These are phyloP conservation scores for Cephus pulcher DNA, from an alignment of 2,888 invertebrate genomes.

Conservation along the genomic window DNA sequence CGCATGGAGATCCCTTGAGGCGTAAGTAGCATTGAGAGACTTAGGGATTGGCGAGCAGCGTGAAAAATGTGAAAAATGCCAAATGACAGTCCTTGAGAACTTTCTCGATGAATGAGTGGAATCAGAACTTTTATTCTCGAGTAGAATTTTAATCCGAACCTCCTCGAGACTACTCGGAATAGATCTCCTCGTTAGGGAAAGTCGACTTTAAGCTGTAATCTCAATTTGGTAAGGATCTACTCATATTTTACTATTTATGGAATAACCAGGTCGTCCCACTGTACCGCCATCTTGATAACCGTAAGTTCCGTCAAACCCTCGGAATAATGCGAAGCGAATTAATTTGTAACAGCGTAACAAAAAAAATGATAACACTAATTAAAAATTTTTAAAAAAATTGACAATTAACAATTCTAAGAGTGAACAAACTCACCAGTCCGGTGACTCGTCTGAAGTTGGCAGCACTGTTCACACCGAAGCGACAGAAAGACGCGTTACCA, in stretches of 20 bases:
- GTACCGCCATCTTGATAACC: neutral
- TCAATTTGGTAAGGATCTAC: neutral
- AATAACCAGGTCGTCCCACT: neutral
- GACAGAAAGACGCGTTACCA: neutral
- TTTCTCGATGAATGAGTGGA: neutral
- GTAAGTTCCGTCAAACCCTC: neutral
- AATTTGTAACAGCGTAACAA: neutral
- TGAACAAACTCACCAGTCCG: neutral
- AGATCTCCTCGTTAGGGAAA: neutral
- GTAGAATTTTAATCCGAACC: neutral
- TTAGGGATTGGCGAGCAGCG: neutral
- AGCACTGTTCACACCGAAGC: neutral
- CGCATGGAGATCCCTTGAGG: neutral
- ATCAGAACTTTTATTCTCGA: neutral
- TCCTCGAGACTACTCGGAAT: neutral
- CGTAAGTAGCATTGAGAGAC: neutral
- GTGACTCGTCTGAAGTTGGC: neutral
- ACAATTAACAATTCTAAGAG: neutral
- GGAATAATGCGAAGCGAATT: neutral
- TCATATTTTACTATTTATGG: neutral
- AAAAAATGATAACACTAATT: neutral
- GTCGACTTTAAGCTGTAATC: neutral
- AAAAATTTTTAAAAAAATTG: neutral
- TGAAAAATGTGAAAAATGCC: neutral
- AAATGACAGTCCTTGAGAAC: neutral